These are phyloP conservation scores for Neodon shergylaensis DNA, from an alignment of 2,113 vertebrate species.

Conservation along the genomic window DNA sequence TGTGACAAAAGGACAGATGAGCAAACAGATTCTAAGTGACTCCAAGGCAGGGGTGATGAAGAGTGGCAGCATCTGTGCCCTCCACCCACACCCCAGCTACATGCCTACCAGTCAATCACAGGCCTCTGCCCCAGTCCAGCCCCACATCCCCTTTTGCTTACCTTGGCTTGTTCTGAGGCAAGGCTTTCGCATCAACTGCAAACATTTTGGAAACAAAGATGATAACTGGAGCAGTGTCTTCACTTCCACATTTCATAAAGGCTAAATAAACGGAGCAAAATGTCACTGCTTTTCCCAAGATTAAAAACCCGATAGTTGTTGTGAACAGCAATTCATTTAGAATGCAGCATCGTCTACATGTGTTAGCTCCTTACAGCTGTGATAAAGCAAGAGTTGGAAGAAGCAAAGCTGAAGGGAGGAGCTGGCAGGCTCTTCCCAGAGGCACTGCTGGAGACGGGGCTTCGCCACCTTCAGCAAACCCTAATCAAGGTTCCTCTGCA, in stretches of 20 bases:
- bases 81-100: neutral
- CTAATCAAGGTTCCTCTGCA: too few species aligned
- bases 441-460: neutral
- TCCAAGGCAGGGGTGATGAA: neutral
- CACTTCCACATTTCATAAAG: slow-evolving; percentile 94
- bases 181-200: slow-evolving; percentile 90
- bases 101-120: too few species aligned
- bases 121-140: neutral
- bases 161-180: slow-evolving; percentile 95
- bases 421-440: neutral
- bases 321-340: slow-evolving; percentile 7
- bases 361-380: neutral
- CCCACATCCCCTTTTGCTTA: slow-evolving; percentile 74
- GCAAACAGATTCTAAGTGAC: accelerated
- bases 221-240: slow-evolving; percentile 90
- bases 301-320: neutral
- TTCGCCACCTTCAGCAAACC: too few species aligned
- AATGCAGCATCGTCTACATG: neutral
- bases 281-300: neutral
- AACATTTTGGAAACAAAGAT: slow-evolving; percentile 99
- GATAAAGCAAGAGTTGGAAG: neutral
- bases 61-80: too few species aligned
- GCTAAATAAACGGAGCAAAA: slow-evolving; percentile 84
- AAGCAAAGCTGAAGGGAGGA: neutral
- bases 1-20: too few species aligned